Conservation (phyloP, 2,888 invertebrate genomes). For the Hirudinaria manillensis region DNA sequence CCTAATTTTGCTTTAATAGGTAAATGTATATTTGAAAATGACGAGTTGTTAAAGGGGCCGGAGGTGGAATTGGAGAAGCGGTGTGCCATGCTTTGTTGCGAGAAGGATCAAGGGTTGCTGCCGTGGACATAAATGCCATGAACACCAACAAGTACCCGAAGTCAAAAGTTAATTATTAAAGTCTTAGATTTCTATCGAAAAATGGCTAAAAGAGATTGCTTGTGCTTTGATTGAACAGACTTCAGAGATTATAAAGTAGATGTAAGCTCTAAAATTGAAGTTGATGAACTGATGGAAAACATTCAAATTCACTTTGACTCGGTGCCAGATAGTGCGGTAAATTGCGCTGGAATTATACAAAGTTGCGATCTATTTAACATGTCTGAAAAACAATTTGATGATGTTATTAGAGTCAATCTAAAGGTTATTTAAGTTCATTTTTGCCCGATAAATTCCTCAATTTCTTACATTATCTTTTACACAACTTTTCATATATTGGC, state of each 20-base stretch:
- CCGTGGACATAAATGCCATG: neutral
- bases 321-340: neutral
- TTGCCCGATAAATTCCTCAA: neutral
- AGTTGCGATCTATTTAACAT: neutral
- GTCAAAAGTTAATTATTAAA: no score
- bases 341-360: conserved; percentile 19
- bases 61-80: conserved; percentile 20
- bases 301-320: neutral
- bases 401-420: conserved; percentile 15
- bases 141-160: neutral
- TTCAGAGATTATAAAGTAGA: neutral
- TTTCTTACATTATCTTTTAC: neutral
- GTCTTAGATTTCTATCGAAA: no score
- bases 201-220: no score
- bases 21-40: no score
- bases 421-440: conserved; percentile 1
- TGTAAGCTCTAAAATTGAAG: neutral
- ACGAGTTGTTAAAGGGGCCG: conserved; percentile 11
- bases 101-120: conserved; percentile 17
- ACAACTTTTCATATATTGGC: no score
- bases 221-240: neutral
- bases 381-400: conserved; percentile 19
- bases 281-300: neutral
- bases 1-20: no score
- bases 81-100: neutral